These are phyloP conservation scores for Cyphomyrmex costatus DNA, from an alignment of 1,140 invertebrate species.

Conservation along the genomic window DNA sequence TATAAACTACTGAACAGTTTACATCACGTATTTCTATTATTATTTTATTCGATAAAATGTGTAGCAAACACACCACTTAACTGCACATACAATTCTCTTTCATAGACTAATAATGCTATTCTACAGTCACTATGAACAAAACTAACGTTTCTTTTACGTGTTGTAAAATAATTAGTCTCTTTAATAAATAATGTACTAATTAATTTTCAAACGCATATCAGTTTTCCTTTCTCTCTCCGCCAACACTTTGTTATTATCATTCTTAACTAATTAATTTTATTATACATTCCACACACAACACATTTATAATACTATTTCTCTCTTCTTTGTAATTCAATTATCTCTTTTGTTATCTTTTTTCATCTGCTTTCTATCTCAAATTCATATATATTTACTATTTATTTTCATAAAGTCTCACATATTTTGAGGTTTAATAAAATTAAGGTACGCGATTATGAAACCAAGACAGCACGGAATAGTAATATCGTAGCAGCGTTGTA, in stretches of 20 bases:
- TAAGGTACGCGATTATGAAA: neutral
- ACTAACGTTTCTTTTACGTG: neutral
- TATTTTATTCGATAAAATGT: conserved; percentile 26
- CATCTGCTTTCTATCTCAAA: neutral
- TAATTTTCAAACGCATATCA: neutral
- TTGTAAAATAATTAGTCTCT: neutral
- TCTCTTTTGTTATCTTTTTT: neutral
- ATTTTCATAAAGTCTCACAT: neutral
- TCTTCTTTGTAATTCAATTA: conserved; percentile 1
- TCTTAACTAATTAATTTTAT: neutral
- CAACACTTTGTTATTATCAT: neutral
- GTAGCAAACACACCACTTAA: neutral
- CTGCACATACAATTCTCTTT: neutral
- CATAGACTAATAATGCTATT: neutral
- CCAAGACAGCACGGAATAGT: no score
- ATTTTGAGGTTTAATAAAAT: neutral
- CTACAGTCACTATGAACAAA: neutral
- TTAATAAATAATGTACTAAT: neutral
- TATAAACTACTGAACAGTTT: conserved; percentile 51
- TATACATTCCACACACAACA: neutral
- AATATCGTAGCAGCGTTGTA: no score
- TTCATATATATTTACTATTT: neutral
- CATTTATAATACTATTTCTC: neutral
- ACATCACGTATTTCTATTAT: conserved; percentile 2
- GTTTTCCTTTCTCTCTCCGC: neutral